phyloP scores from a whole-genome alignment of 2,797 vertebrate species.

The Aotus griseimembra region DNA sequence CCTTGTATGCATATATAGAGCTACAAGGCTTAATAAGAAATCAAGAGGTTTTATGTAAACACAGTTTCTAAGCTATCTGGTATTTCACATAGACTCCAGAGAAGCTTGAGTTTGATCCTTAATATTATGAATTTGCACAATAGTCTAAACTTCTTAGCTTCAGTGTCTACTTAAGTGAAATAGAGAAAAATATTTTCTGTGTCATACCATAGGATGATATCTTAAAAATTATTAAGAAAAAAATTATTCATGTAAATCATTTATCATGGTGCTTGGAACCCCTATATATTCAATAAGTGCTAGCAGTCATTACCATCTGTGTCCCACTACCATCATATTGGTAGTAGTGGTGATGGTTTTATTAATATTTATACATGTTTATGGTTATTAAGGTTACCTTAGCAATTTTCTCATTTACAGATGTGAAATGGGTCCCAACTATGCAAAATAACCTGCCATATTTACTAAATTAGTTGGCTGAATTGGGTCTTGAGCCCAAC shows the following conservation, averaged over 20 bases:
- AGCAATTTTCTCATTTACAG: conserved; percentile 37
- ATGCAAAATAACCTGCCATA: conserved; percentile 6
- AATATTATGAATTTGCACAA: not conserved
- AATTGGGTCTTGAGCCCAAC: conserved; percentile 22
- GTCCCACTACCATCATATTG: not conserved
- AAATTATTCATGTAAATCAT: not conserved
- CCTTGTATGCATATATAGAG: not conserved
- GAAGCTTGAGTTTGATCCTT: not conserved
- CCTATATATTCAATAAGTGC: not conserved
- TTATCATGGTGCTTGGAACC: not conserved
- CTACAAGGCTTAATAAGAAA: not conserved
- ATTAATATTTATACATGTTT: not conserved
- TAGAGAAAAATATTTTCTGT: not conserved
- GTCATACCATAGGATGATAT: not conserved
- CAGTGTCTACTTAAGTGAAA: not conserved
- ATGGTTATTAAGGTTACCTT: conserved; percentile 30
- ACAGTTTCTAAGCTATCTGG: not conserved
- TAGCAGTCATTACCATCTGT: not conserved
- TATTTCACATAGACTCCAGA: not conserved
- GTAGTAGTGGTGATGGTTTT: not conserved
- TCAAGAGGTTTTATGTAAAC: not conserved
- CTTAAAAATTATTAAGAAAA: not conserved
- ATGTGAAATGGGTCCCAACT: conserved; percentile 24
- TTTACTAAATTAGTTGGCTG: conserved; percentile 50
- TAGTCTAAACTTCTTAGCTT: not conserved